Conservation (phyloP, 2,797 vertebrate genomes). For the Micropoecilia bifurca region DNA sequence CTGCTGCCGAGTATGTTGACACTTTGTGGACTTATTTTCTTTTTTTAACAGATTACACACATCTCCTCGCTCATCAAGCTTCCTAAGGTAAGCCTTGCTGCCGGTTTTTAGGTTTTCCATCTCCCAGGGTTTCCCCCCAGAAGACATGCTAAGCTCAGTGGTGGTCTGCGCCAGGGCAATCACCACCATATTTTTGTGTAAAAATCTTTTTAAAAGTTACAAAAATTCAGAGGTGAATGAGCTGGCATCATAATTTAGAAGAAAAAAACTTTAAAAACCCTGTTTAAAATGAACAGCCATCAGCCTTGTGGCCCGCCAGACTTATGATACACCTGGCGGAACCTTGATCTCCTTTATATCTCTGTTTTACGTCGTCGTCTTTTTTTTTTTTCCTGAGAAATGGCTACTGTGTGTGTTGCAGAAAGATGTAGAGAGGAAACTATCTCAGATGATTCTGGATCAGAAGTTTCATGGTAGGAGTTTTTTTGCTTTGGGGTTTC, state of each 20-base stretch:
- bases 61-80: conserved; percentile 98
- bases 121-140: too few relatives aligned
- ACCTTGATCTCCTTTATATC: too few relatives aligned
- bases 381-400: not conserved
- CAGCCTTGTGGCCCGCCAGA: too few relatives aligned
- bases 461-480: conserved; percentile 94
- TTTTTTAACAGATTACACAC: conserved; percentile 89
- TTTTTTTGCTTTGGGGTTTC: not conserved
- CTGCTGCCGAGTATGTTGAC: not conserved
- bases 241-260: too few relatives aligned
- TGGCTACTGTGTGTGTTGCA: conserved; percentile 58
- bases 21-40: not conserved
- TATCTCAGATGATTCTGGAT: conserved; percentile 98
- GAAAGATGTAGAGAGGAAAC: conserved; percentile 95
- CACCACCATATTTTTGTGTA: too few relatives aligned
- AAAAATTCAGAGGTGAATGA: too few relatives aligned
- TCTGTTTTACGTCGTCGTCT: not conserved
- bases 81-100: conserved; percentile 86
- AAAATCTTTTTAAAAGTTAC: too few relatives aligned
- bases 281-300: too few relatives aligned
- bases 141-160: too few relatives aligned
- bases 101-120: not conserved
- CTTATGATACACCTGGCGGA: too few relatives aligned
- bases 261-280: too few relatives aligned
- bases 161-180: too few relatives aligned